Evolutionary conservation across 2,888 invertebrate genomes (phyloP).

Genomic region (Nomada fabriciana): DNA sequence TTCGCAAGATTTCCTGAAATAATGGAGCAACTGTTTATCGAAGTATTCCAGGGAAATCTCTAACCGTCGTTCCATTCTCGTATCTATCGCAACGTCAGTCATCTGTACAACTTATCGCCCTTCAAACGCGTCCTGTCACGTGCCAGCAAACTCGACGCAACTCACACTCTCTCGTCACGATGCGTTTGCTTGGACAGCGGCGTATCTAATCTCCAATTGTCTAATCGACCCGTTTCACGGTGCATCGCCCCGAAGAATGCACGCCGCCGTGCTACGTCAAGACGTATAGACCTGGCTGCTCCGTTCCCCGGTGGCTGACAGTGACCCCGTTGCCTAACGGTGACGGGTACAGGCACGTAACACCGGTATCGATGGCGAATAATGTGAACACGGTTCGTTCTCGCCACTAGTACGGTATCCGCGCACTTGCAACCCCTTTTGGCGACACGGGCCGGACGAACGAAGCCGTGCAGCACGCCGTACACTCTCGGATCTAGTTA

Average conservation of each 20-base stretch:
- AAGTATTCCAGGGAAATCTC: neutral
- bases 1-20: too few relatives aligned
- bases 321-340: constrained; percentile 69
- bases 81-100: neutral
- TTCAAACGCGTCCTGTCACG: neutral
- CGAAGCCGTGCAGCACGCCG: constrained; percentile 64
- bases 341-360: constrained; percentile 41
- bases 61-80: too few relatives aligned
- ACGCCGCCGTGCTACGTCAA: neutral
- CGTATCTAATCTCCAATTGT: constrained; percentile 34
- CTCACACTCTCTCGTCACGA: neutral
- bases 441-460: constrained; percentile 28
- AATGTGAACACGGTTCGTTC: constrained; percentile 44
- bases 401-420: constrained; percentile 69
- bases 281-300: neutral
- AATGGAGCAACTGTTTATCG: too few relatives aligned
- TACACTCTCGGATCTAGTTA: constrained; percentile 63
- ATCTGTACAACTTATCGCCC: neutral
- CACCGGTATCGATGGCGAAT: constrained; percentile 48
- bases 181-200: constrained; percentile 9
- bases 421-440: constrained; percentile 61
- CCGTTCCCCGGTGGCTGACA: constrained; percentile 60
- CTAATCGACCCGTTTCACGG: constrained; percentile 45
- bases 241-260: constrained; percentile 22
- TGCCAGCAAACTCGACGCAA: neutral